Evolutionary conservation across 2,888 invertebrate genomes (phyloP), one percentile per base, ranked within the genome.

Genomic region (Rhagonycha fulva): DNA sequence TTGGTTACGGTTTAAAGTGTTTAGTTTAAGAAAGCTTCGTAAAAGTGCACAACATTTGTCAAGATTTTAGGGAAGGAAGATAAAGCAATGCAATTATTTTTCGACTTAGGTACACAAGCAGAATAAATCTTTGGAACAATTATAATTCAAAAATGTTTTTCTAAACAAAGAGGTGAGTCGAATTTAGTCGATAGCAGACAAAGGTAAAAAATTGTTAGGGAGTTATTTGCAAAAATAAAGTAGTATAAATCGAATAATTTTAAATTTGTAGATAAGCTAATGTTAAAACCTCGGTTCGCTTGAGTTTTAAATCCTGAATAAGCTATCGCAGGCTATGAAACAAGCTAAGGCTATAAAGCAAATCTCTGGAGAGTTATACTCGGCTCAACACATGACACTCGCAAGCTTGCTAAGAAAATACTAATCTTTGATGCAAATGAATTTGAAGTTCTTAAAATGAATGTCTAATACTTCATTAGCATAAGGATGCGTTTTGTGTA

Each of bases 351-450:
- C 81, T 78, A 82, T 83, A 83, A 83, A 83, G 82, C 83, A 83
- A 83, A 83, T 83, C 83, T 83, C 82, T 77, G 74, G 80, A 82
- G 81, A 83, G 80, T 83, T 83, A 82, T 82, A 76, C 77, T 78
- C 80, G 80, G 82, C 83, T 82, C 83, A 83, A 81, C 81, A 80
- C 82, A 81, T 83, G 81, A 81, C 82, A 82, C 80, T 80, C 81
- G 80, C 78, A 76, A 80, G 81, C 72, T 79, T 79, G 79, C 79
- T 82, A 81, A 83, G 82, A 82, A 82, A 82, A 82, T 81, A 79
- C 81, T 82, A 83, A 82, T 81, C 79, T 81, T 80, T 78, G 75
- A 75, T 75, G 74, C 73, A 75, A 78, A 75, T 78, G 70, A 75
- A 75, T 78, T 78, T 70, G 72, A 75, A 76, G 47, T 76, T 70